Percentiles rank a stretch among this genome's conserved stretches.
phyloP scores from a whole-genome alignment of 2,113 vertebrate species.

The Aegypius monachus region DNA sequence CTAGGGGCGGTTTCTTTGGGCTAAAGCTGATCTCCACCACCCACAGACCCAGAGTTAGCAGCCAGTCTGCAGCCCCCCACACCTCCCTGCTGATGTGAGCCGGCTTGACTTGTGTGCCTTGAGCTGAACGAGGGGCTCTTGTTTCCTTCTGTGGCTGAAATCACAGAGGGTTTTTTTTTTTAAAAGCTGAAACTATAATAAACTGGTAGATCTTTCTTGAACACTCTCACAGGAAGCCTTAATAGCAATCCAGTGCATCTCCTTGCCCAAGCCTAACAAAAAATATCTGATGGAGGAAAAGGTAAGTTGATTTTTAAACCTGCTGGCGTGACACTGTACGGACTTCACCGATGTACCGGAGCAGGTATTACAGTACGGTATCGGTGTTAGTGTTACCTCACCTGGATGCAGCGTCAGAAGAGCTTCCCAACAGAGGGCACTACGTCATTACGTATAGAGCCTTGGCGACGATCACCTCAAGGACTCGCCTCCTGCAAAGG shows the following conservation, averaged over 20 bases:
- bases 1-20: background rate
- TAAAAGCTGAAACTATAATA: background rate
- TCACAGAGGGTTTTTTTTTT: background rate
- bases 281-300: background rate
- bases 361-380: rapidly evolving
- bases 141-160: background rate
- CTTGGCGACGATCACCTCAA: background rate
- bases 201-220: background rate
- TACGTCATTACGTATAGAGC: background rate
- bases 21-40: background rate
- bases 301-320: background rate
- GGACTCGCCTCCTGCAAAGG: background rate
- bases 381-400: background rate
- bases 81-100: background rate
- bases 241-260: background rate
- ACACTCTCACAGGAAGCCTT: background rate
- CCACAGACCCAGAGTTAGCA: background rate
- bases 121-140: rapidly evolving
- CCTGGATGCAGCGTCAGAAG: background rate
- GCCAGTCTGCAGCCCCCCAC: background rate
- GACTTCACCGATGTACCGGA: background rate
- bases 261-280: background rate
- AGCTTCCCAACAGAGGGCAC: conserved; percentile 30
- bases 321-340: background rate
- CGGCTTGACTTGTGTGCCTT: background rate